A percentile compares a stretch with the other conserved stretches of the same genome.
Evolutionary conservation across 2,888 invertebrate genomes (phyloP).

Genomic region (Sinhomidia bicolor): DNA sequence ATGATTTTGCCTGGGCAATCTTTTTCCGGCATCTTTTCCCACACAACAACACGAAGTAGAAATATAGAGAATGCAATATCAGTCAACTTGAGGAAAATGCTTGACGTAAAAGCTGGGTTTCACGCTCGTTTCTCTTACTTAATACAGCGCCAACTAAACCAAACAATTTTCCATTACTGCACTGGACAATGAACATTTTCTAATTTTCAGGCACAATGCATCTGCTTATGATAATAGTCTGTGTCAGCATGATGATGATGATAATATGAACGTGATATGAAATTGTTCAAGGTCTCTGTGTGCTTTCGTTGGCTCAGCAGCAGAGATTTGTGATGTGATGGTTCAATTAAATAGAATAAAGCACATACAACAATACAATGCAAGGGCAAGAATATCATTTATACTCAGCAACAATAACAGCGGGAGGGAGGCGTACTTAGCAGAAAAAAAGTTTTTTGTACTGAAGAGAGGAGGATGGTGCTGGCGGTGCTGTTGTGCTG

Average conservation of each 20-base stretch:
- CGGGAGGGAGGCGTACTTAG: too few species aligned
- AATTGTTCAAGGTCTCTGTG: conserved; percentile 23
- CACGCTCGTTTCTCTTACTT: not conserved
- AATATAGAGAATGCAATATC: conserved; percentile 14
- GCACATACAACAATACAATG: too few species aligned
- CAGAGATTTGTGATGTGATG: not conserved
- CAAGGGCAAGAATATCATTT: conserved; percentile 8
- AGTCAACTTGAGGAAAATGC: not conserved
- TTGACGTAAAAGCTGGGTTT: not conserved
- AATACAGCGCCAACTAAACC: not conserved
- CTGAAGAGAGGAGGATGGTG: not conserved
- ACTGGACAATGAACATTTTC: conserved; percentile 39
- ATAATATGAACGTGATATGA: not conserved
- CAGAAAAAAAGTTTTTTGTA: not conserved
- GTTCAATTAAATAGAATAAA: conserved; percentile 16
- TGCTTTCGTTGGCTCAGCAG: not conserved
- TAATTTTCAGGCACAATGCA: conserved; percentile 34
- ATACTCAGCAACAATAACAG: not conserved
- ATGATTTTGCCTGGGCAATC: not conserved
- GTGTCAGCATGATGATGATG: not conserved
- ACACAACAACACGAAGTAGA: too few species aligned
- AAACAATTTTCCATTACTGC: not conserved
- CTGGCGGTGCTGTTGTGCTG: too few species aligned
- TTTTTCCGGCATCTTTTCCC: conserved; percentile 20
- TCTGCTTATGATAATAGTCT: too few species aligned